These are phyloP conservation scores for Carollia perspicillata DNA, from an alignment of 2,113 vertebrate species.

Conservation along the genomic window DNA sequence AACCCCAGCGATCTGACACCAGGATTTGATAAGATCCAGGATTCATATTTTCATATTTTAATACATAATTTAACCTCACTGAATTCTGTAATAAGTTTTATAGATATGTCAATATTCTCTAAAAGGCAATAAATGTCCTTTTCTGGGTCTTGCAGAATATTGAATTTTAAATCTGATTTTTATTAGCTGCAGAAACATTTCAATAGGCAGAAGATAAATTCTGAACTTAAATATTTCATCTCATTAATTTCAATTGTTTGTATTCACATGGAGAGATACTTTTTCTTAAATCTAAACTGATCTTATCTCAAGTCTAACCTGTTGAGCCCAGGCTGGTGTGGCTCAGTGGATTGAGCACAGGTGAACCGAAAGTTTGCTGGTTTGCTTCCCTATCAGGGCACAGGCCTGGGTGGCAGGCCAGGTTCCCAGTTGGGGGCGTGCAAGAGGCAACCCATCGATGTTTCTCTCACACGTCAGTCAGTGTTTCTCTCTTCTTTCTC, in stretches of 20 bases:
- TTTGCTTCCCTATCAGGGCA: too few species aligned
- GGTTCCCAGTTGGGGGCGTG: too few species aligned
- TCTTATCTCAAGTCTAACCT: slow-evolving; percentile 4
- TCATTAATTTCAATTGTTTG: slow-evolving; percentile 39
- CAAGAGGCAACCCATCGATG: too few species aligned
- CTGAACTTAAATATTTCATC: slow-evolving; percentile 24
- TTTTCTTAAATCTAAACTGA: slow-evolving; percentile 37
- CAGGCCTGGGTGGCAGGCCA: too few species aligned
- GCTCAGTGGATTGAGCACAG: too few species aligned
- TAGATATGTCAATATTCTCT: slow-evolving; percentile 29
- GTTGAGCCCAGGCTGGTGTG: not conserved
- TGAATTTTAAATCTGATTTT: slow-evolving; percentile 1
- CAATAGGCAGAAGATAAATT: not conserved
- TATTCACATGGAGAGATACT: slow-evolving; percentile 8
- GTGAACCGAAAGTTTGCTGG: too few species aligned
- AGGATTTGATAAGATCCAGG: not conserved
- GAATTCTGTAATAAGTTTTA: slow-evolving; percentile 50
- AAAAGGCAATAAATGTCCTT: not conserved
- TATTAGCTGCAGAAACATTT: slow-evolving; percentile 20
- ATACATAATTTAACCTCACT: slow-evolving; percentile 27
- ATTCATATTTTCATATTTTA: slow-evolving; percentile 53
- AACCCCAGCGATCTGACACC: not conserved
- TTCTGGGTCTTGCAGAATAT: not conserved
- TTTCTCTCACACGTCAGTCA: too few species aligned
- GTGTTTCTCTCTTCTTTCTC: too few species aligned